Base-by-base conservation (phyloP, 2,888 invertebrate genomes). In the Nemurella pictetii region DNA sequence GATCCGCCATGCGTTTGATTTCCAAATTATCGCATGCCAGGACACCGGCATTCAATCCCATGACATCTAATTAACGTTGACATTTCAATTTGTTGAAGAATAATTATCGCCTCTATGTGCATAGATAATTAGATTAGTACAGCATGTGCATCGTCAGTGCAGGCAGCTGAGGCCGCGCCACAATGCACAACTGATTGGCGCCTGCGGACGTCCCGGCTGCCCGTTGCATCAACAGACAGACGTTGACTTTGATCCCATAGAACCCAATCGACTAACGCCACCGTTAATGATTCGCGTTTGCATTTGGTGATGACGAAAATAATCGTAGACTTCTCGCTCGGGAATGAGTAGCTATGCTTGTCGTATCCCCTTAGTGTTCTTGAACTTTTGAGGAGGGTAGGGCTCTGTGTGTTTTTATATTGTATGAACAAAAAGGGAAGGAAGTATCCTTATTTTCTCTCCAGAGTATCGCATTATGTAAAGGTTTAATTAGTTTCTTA, bases 61-160 rank as follows among this genome's bases (percentile, higher is more conserved):
- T 75, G 27, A 75, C 26, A 75, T 75, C 27, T 28, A 75, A 75
- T 75, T 75, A 75, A 26, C 75, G 75, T 26, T 28, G 75, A 75
- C 75, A 75, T 75, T 75, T 75, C 75, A 75, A 75, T 75, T 75
- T 75, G 75, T 28, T 9, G 75, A 75, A 75, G 75, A 75, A 75
- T 75, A 75, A 75, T 75, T 55, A 55, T 75, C 75, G 75, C 75
- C 28, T 7, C 2, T 27, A 15, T 9, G 75, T 55, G 20, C 55
- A 55, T 55, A 55, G 20, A 26, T 75, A 75, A 75, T 75, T 75
- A 27, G 75, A 75, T 75, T 75, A 20, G 75, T 25, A 36, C 36
- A 2, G 55, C 55, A 55, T 55, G 55, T 55, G 55, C 55, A 55
- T 55, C 55, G 55, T 2, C 9, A 20, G 9, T 55, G 3, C 55